Evolutionary conservation across 30 jellyfish, hydroid and myxozoan species (phyloP).

Genomic region (Nemopilema nomurai): DNA sequence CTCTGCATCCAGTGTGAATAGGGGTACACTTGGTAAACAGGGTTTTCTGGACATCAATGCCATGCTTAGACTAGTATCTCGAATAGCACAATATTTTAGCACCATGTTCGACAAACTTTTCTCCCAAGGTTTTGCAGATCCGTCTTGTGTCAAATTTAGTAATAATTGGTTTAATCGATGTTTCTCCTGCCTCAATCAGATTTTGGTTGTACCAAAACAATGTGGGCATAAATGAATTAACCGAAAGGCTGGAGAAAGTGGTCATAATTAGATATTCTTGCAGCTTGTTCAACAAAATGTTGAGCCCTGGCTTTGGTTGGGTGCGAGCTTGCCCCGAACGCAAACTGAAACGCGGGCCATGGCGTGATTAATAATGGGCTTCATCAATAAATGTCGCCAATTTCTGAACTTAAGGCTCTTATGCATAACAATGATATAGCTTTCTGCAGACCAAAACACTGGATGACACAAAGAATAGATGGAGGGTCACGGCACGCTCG

Average conservation of each 20-base stretch:
- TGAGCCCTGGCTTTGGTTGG: not conserved
- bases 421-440: not conserved
- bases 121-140: too few relatives aligned
- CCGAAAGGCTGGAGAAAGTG: not conserved
- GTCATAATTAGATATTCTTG: not conserved
- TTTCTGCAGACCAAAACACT: not conserved
- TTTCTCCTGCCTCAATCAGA: slow-evolving; percentile 2
- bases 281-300: not conserved
- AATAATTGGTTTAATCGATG: slow-evolving; percentile 2
- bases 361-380: not conserved
- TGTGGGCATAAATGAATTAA: not conserved
- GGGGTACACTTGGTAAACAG: too few relatives aligned
- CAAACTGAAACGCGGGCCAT: not conserved
- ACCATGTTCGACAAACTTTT: too few relatives aligned
- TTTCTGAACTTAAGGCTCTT: not conserved
- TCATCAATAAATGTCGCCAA: not conserved
- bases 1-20: too few relatives aligned
- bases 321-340: not conserved
- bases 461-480: not conserved
- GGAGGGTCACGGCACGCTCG: slow-evolving; percentile 17
- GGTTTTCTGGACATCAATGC: too few relatives aligned
- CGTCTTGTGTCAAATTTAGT: not conserved
- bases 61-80: too few relatives aligned
- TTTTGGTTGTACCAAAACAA: not conserved
- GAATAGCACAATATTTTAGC: too few relatives aligned